Evolutionary conservation across 2,888 invertebrate species (phyloP).

Genomic region (Caenorhabditis sp.): DNA sequence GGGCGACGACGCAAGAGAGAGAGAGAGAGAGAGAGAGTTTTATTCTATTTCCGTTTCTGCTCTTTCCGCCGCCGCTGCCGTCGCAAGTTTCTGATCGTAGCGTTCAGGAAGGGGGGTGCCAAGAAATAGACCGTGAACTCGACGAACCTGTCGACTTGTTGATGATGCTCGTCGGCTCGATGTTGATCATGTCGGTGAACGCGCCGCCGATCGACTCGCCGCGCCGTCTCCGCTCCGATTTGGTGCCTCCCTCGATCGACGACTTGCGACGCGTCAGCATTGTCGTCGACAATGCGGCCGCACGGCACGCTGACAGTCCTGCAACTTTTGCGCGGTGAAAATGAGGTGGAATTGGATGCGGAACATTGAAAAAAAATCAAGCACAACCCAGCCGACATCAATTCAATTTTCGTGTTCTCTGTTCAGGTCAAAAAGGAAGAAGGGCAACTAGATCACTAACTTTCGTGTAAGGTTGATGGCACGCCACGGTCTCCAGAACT

Average conservation of each 20-base stretch:
- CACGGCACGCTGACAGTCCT: slow-evolving; percentile 71
- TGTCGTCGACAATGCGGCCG: slow-evolving; percentile 76
- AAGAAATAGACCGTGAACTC: too few relatives aligned
- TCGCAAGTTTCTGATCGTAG: too few relatives aligned
- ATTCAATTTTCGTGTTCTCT: neutral
- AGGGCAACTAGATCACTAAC: neutral
- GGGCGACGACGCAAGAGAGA: neutral
- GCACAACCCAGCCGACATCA: neutral
- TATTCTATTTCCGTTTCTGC: slow-evolving; percentile 21
- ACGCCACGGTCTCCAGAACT: slow-evolving; percentile 2
- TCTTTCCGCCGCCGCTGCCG: neutral
- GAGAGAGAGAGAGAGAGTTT: slow-evolving; percentile 25
- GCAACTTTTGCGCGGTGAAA: neutral
- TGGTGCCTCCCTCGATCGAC: slow-evolving; percentile 60
- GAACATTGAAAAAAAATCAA: neutral
- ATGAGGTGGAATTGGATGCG: neutral
- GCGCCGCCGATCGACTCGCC: slow-evolving; percentile 64
- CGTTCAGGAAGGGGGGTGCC: too few relatives aligned
- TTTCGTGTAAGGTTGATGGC: neutral
- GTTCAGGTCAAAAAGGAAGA: neutral
- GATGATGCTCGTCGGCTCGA: slow-evolving; percentile 66
- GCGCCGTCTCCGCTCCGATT: slow-evolving; percentile 51
- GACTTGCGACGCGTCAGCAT: slow-evolving; percentile 77
- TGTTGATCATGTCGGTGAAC: slow-evolving; percentile 69
- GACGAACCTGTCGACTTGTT: slow-evolving; percentile 65